These are phyloP conservation scores for Scaptomyza pallida DNA, from an alignment of 1,140 invertebrate species.

Conservation along the genomic window DNA sequence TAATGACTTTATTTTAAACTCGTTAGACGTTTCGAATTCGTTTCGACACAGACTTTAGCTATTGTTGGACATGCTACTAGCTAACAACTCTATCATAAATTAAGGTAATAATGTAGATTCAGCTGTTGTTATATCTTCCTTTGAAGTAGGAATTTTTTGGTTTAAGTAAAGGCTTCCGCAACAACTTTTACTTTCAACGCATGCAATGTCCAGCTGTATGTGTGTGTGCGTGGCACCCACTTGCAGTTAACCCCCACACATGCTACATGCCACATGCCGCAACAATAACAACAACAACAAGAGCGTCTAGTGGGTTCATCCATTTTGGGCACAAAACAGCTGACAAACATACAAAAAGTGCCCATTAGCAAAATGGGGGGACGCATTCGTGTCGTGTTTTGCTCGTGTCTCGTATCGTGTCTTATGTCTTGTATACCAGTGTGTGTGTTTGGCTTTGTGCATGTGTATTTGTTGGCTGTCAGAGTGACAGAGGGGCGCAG, in stretches of 20 bases:
- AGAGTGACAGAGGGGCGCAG: conserved; percentile 53
- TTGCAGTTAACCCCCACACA: conserved; percentile 66
- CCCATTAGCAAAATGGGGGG: conserved; percentile 71
- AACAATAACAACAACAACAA: conserved; percentile 28
- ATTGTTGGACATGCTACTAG: not conserved
- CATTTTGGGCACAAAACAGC: conserved; percentile 60
- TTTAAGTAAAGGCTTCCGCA: conserved; percentile 24
- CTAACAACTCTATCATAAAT: conserved; percentile 3
- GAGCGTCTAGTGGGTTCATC: conserved; percentile 63
- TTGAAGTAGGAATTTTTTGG: conserved; percentile 11
- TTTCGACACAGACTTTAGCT: conserved; percentile 12
- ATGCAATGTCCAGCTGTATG: conserved; percentile 59
- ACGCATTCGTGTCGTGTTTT: conserved; percentile 68
- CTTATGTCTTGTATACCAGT: not conserved
- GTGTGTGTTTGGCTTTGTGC: conserved; percentile 26
- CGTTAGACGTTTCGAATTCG: conserved; percentile 13
- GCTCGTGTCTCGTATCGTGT: conserved; percentile 59
- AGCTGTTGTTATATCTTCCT: conserved; percentile 23
- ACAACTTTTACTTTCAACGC: conserved; percentile 77
- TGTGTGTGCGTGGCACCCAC: conserved; percentile 41
- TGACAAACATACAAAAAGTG: conserved; percentile 65
- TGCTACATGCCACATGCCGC: conserved; percentile 32
- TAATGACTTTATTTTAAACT: conserved; percentile 12
- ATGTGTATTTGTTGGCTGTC: conserved; percentile 37
- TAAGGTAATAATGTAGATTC: not conserved